Conservation (phyloP, 2,797 vertebrate genomes). For the Manis crassicaudata region DNA sequence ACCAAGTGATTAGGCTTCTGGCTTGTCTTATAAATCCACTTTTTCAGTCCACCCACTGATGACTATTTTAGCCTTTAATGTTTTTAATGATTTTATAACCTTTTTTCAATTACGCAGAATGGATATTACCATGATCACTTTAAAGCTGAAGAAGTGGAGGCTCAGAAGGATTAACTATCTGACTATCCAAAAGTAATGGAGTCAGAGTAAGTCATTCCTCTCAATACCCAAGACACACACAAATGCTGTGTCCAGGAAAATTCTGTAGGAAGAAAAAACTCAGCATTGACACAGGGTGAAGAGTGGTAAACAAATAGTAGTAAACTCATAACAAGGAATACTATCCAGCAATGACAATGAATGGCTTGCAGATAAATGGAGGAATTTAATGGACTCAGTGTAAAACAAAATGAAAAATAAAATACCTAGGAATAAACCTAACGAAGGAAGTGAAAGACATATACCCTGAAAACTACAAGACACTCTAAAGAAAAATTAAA, state of each 20-base stretch:
- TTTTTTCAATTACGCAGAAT: not conserved
- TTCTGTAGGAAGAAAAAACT: not conserved
- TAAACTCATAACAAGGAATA: not conserved
- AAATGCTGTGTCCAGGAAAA: not conserved
- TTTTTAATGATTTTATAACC: not conserved
- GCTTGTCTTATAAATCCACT: not conserved
- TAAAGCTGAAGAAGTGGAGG: not conserved
- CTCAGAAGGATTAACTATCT: not conserved
- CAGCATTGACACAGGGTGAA: not conserved
- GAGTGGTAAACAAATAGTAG: not conserved
- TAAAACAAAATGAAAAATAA: not conserved
- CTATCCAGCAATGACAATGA: not conserved
- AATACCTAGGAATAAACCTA: too few relatives aligned
- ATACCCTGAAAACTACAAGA: too few relatives aligned
- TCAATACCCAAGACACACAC: not conserved
- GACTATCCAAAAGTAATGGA: not conserved
- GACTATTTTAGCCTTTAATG: not conserved
- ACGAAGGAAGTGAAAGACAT: too few relatives aligned
- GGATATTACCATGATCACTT: not conserved
- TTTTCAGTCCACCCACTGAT: not conserved
- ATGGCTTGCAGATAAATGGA: not conserved
- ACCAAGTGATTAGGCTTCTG: not conserved
- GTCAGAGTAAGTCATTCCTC: not conserved
- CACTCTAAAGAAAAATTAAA: too few relatives aligned
- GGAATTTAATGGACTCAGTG: not conserved